phyloP scores from a whole-genome alignment of 2,797 vertebrate species.

The Acropternis orthonyx region DNA sequence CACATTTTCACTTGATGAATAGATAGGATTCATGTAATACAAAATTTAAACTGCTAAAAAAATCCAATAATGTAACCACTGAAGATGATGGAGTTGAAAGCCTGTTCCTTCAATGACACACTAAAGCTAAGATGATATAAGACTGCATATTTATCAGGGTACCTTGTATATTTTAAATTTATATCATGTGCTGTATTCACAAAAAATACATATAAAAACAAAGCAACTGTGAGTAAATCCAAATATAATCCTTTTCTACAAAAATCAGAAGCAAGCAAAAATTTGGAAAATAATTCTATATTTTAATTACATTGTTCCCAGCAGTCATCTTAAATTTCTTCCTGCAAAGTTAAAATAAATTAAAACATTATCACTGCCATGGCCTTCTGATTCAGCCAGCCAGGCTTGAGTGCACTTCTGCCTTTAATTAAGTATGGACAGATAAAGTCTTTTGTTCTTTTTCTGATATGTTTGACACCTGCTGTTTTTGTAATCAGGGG shows the following conservation, averaged over 20 bases:
- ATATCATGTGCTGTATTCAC: background rate
- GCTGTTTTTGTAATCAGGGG: slow-evolving; percentile 59
- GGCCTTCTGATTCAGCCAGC: slow-evolving; percentile 6
- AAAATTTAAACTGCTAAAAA: slow-evolving; percentile 30
- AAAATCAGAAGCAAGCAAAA: background rate
- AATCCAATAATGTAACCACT: slow-evolving; percentile 13
- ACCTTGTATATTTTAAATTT: background rate
- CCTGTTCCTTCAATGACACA: slow-evolving; percentile 1
- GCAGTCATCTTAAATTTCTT: background rate
- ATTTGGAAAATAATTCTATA: background rate
- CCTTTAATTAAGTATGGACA: slow-evolving; percentile 59
- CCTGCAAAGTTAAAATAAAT: slow-evolving; percentile 20
- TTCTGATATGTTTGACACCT: slow-evolving; percentile 60
- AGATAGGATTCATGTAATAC: slow-evolving; percentile 30
- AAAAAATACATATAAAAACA: background rate
- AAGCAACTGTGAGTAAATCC: background rate
- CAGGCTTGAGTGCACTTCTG: slow-evolving; percentile 36
- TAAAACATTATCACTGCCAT: background rate
- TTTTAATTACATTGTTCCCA: background rate
- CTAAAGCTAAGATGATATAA: background rate
- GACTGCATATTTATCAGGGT: background rate
- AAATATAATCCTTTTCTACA: background rate
- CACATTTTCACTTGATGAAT: slow-evolving; percentile 42
- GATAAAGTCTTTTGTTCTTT: slow-evolving; percentile 66
- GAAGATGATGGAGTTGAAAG: slow-evolving; percentile 35